These are phyloP conservation scores for Drosophila subquinaria DNA, from an alignment of 2,888 invertebrate species.

Conservation along the genomic window DNA sequence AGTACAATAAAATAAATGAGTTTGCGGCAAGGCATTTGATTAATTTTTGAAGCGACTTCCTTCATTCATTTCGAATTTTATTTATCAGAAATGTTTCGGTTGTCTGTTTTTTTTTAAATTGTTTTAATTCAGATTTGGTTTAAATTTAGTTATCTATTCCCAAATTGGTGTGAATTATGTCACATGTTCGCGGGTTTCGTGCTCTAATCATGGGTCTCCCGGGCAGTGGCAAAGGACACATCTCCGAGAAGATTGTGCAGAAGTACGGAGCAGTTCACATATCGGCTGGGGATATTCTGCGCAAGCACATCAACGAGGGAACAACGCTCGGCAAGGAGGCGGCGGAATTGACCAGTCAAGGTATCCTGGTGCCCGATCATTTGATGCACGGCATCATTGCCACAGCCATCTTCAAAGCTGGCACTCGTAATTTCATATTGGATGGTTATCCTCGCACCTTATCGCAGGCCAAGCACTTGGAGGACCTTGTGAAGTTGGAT, in stretches of 20 bases:
- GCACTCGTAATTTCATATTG: slow-evolving; percentile 27
- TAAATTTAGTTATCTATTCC: background rate
- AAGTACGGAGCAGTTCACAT: slow-evolving; percentile 44
- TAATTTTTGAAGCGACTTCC: background rate
- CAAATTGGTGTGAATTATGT: slow-evolving; percentile 20
- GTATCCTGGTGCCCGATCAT: slow-evolving; percentile 45
- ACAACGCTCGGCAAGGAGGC: slow-evolving; percentile 41
- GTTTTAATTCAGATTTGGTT: background rate
- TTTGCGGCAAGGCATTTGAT: background rate
- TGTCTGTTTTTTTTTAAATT: background rate
- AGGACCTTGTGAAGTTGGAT: slow-evolving; percentile 13
- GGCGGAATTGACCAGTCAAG: slow-evolving; percentile 1
- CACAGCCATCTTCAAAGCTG: slow-evolving; percentile 9
- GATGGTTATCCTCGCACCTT: slow-evolving; percentile 57
- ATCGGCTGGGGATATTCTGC: slow-evolving; percentile 50
- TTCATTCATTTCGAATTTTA: background rate
- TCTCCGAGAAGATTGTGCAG: slow-evolving; percentile 31
- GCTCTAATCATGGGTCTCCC: slow-evolving; percentile 55
- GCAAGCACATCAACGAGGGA: slow-evolving; percentile 26
- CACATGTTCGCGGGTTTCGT: slow-evolving; percentile 37
- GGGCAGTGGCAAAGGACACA: slow-evolving; percentile 50
- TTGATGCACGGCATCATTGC: slow-evolving; percentile 34
- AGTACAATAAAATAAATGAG: background rate
- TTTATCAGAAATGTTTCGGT: background rate
- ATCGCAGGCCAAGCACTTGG: slow-evolving; percentile 31